These are phyloP conservation scores for Rhagoletis zephyria DNA, from an alignment of 1,140 invertebrate species.

Conservation along the genomic window DNA sequence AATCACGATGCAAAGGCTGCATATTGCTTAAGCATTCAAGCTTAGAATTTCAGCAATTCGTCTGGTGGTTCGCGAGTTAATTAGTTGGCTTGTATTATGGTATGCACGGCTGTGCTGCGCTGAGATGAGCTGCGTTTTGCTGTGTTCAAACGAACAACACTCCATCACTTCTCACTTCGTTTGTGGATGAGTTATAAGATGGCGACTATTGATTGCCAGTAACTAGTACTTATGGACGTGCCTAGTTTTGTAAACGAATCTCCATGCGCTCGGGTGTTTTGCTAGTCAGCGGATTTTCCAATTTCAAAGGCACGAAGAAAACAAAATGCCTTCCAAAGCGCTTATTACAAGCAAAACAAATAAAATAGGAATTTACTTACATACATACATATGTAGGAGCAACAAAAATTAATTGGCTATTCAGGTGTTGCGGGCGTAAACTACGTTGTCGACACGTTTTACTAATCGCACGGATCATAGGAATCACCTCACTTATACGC, in stretches of 20 bases:
- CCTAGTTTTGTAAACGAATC: not conserved
- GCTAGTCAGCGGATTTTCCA: constrained; percentile 21
- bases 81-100: constrained; percentile 4
- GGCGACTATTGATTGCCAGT: constrained; percentile 24
- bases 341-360: constrained; percentile 1
- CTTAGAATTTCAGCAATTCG: constrained; percentile 49
- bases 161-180: not conserved
- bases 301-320: constrained; percentile 14
- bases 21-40: not conserved
- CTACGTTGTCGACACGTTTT: not conserved
- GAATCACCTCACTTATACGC: not conserved
- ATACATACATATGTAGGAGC: not conserved
- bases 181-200: constrained; percentile 17
- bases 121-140: not conserved
- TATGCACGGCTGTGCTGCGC: not conserved
- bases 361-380: not conserved
- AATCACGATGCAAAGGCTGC: constrained; percentile 15
- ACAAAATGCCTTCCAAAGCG: constrained; percentile 19
- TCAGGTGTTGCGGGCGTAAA: constrained; percentile 2
- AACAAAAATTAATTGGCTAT: constrained; percentile 23
- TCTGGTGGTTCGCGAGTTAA: constrained; percentile 9
- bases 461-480: not conserved
- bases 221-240: not conserved
- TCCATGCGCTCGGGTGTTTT: constrained; percentile 9
- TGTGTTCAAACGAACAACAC: not conserved